Base-by-base conservation (phyloP, 2,888 invertebrate genomes). In the Molorchus minor region DNA sequence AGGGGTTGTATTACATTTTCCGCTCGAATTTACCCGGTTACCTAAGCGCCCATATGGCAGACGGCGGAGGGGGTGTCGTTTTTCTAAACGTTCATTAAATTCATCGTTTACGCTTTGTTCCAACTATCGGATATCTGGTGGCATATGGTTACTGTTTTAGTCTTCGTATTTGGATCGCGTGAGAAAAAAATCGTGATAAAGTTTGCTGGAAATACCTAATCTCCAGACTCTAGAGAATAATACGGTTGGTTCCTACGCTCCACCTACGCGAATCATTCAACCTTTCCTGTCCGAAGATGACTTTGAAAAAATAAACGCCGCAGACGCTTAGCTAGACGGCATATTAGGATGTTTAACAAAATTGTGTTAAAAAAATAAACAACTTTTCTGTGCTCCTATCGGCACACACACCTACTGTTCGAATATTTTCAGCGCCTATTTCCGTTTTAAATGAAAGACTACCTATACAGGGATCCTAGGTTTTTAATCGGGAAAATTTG, bases 1-100 rank as follows among this genome's bases (percentile, higher is more conserved):
- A 20, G 83, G 83, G 59, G 62, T 65, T 62, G 25, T 52, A 56
- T 63, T 63, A 65, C 61, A 63, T 67, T 67, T 67, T 59, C 51
- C 67, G 63, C 65, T 60, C 61, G 61, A 63, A 55, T 65, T 58
- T 55, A 54, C 47, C 45, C 35, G 53, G 33, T 56, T 41, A 30
- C 21, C 35, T 36, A 30, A 47, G 54, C 49, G 52, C 54, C 59
- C 70, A 60, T 62, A 64, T 71, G 63, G 65, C 68, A 67, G 70
- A 70, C 65, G 71, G 67, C 64, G 65, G 56, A 69, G 69, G 65
- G 68, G 71, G 70, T 71, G 72, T 70, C 68, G 64, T 64, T 70
- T 72, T 71, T 69, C 68, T 68, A 70, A 71, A 67, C 68, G 66
- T 55, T 61, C 68, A 69, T 71, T 68, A 69, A 66, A 68, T 67